Evolutionary conservation across 2,113 vertebrate species (phyloP), one percentile per base, ranked within the genome.

Genomic region (Syngnathoides biaculeatus): DNA sequence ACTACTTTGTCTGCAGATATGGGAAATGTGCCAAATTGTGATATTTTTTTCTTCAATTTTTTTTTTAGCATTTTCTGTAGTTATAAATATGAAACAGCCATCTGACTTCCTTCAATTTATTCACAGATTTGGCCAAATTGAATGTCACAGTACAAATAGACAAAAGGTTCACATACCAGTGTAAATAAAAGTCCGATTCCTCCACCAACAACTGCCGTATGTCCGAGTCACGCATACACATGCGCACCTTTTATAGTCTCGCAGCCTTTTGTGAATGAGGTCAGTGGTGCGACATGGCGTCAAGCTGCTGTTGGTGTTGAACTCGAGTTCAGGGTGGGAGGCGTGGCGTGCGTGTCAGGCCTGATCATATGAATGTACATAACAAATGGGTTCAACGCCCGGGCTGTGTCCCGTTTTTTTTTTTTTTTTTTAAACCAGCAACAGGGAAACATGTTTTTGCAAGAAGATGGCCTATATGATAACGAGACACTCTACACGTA

Each of bases 211-310:
- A 62, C 66, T 11, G 47, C 2, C 0, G 39, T 52, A 57, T 61
- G 9, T 77, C 11, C 22, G 17, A 30, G 26, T 39, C 39, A 19
- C 40, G 22, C 38, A 50, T 1, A 35, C 35, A 15, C 50, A 12
- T 12, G 14, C 68, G 6, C 9, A 24, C 40, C 64, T 2, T 17
- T 39, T 17, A 42, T 48, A 24, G 15, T 55, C n/a, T 38, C 30
- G n/a, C 14, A 57, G 8, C 20, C 14, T 1, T 8, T 63, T 35
- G 40, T 14, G 50, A 86, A 79, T 20, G 15, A 22, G 72, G 75
- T 83, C 20, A 87, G 73, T 83, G 67, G 73, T 52, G 69, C 75
- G 79, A 38, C 40, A 50, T 70, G 55, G 71, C 24, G 47, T 35
- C 59, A 35, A n/a, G 22, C 55, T n/a, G 24, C 50, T 84, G 70